Evolutionary conservation across 30 jellyfish, hydroid and myxozoan genomes (phyloP).

Genomic region (Hydra vulgaris): DNA sequence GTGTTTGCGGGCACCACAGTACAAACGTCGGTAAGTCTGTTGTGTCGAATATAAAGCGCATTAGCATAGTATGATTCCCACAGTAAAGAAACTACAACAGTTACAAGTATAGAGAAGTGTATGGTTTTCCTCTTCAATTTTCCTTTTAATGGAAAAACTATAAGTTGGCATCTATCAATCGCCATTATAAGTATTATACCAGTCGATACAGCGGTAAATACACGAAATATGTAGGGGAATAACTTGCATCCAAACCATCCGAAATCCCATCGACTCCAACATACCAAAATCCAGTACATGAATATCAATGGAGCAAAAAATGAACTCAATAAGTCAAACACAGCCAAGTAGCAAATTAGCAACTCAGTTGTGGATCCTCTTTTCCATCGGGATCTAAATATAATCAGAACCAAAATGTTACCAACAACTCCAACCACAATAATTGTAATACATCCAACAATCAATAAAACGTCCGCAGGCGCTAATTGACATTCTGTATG

Average conservation of each 20-base stretch:
- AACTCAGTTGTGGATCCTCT: constrained; percentile 60
- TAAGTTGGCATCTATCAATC: constrained; percentile 70
- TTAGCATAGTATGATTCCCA: constrained; percentile 35
- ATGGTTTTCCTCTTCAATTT: constrained; percentile 31
- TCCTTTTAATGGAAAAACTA: constrained; percentile 54
- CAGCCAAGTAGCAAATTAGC: constrained; percentile 38
- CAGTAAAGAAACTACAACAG: constrained; percentile 19
- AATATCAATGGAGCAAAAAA: constrained; percentile 40
- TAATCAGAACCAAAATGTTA: constrained; percentile 32
- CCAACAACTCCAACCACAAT: constrained; percentile 57
- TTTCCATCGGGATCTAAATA: constrained; percentile 33
- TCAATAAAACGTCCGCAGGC: background rate
- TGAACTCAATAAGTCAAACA: constrained; percentile 61
- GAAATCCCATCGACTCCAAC: constrained; percentile 50
- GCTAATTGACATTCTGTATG: too few relatives aligned
- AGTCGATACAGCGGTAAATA: constrained; percentile 44
- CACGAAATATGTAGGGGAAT: constrained; percentile 43
- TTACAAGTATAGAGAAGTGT: constrained; percentile 18
- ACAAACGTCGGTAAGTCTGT: constrained; percentile 19
- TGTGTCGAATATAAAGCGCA: background rate
- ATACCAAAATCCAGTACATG: constrained; percentile 42
- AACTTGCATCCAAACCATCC: constrained; percentile 67
- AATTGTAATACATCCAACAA: constrained; percentile 26
- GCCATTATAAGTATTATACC: constrained; percentile 56
- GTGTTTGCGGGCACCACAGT: constrained; percentile 10